Percentiles rank a stretch among this genome's conserved stretches.
These are phyloP conservation scores for Euura saliciscinereae DNA, from an alignment of 1,140 invertebrate genomes.

Conservation along the genomic window DNA sequence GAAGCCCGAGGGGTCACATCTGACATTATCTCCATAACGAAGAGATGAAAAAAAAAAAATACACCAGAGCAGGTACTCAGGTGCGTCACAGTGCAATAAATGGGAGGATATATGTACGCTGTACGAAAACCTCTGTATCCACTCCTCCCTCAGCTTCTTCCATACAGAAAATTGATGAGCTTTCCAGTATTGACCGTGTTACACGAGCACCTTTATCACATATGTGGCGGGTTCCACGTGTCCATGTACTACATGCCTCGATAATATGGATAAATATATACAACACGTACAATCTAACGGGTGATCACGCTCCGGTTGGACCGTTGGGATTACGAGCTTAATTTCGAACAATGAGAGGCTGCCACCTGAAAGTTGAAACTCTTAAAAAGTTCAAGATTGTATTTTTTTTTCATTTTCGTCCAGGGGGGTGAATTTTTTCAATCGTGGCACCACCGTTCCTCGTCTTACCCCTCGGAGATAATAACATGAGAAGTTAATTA, in stretches of 20 bases:
- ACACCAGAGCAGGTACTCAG: background rate
- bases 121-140: background rate
- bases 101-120: background rate
- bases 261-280: background rate
- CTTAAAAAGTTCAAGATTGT: too few relatives aligned
- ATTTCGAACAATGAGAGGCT: background rate
- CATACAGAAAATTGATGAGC: background rate
- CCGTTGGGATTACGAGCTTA: background rate
- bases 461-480: too few relatives aligned
- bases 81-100: constrained; percentile 5
- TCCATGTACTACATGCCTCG: background rate
- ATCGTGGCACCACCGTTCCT: too few relatives aligned
- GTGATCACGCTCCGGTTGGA: background rate
- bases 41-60: background rate
- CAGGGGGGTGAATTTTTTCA: too few relatives aligned
- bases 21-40: too few relatives aligned
- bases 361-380: too few relatives aligned
- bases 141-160: background rate
- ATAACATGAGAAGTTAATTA: too few relatives aligned
- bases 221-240: background rate
- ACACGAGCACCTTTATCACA: background rate
- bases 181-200: background rate
- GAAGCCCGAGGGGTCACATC: too few relatives aligned
- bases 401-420: too few relatives aligned
- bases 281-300: background rate